Conservation (phyloP, 2,888 invertebrate species). For the Mythimna pallens region DNA sequence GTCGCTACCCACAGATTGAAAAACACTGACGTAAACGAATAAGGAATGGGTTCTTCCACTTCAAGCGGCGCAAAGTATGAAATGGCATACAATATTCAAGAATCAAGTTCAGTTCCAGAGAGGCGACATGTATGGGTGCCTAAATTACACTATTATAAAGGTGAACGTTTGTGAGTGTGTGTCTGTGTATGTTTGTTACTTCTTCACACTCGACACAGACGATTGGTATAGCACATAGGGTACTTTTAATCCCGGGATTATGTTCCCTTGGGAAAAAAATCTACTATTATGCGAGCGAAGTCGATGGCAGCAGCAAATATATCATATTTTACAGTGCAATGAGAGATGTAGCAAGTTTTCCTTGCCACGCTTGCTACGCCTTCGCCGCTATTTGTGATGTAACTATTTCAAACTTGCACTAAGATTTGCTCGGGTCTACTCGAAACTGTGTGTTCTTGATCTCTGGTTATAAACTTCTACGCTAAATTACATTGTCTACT, state of each 20-base stretch:
- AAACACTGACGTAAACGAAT: constrained; percentile 26
- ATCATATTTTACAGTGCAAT: constrained; percentile 8
- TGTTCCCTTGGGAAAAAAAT: too few species aligned
- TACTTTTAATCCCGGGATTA: too few species aligned
- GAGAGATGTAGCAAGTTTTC: not conserved
- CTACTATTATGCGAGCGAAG: too few species aligned
- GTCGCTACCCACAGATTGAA: too few species aligned
- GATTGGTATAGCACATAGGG: too few species aligned
- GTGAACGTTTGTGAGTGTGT: too few species aligned
- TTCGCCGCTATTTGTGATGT: not conserved
- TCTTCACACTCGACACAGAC: too few species aligned
- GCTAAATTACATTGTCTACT: constrained; percentile 15
- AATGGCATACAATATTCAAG: constrained; percentile 37
- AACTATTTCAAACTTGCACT: constrained; percentile 30
- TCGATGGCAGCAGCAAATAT: not conserved
- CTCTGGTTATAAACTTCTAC: not conserved
- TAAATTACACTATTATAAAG: too few species aligned
- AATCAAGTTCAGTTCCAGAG: constrained; percentile 29
- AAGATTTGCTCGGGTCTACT: constrained; percentile 8
- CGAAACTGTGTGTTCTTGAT: constrained; percentile 9
- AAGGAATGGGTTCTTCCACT: constrained; percentile 22
- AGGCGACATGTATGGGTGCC: constrained; percentile 14
- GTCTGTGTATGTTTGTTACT: too few species aligned
- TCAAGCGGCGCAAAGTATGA: constrained; percentile 7
- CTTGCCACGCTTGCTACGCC: constrained; percentile 25